A percentile compares a stretch with the other conserved stretches of the same genome.
These are phyloP conservation scores for Andrena cerasifolii DNA, from an alignment of 1,140 invertebrate genomes.

Conservation along the genomic window DNA sequence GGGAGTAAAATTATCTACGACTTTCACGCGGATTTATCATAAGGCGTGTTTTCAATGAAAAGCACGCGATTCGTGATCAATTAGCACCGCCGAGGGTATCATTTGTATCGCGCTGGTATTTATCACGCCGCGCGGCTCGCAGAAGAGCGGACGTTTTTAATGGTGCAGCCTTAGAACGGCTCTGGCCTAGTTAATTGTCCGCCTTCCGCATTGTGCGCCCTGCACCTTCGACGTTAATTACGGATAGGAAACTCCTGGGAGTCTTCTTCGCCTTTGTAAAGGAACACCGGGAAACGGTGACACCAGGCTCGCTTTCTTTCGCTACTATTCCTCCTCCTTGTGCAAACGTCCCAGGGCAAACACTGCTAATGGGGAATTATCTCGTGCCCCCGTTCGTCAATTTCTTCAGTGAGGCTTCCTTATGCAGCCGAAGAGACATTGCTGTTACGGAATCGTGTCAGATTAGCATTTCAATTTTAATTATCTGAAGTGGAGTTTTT, in stretches of 20 bases:
- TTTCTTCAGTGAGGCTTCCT: no score
- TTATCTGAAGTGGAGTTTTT: no score
- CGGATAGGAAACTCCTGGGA: constrained; percentile 53
- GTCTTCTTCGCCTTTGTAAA: constrained; percentile 36
- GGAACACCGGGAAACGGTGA: constrained; percentile 48
- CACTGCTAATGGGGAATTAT: no score
- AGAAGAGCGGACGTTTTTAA: background rate
- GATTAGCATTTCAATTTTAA: no score
- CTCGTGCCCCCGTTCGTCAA: no score
- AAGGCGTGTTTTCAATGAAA: constrained; percentile 27
- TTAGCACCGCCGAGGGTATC: constrained; percentile 28
- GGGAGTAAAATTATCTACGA: constrained; percentile 42
- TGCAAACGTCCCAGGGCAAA: no score
- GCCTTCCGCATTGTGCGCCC: constrained; percentile 47
- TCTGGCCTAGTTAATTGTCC: constrained; percentile 38
- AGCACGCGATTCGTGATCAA: constrained; percentile 43
- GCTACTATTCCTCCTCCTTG: background rate
- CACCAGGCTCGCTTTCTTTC: constrained; percentile 15
- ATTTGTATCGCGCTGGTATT: constrained; percentile 4
- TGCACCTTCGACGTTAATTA: constrained; percentile 45
- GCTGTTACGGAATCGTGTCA: no score
- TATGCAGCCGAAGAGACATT: no score
- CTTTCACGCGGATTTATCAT: constrained; percentile 60
- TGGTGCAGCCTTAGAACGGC: background rate
- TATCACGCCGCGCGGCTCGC: background rate